Evolutionary conservation across 2,113 vertebrate species (phyloP).

Genomic region (Delphinapterus leucas): DNA sequence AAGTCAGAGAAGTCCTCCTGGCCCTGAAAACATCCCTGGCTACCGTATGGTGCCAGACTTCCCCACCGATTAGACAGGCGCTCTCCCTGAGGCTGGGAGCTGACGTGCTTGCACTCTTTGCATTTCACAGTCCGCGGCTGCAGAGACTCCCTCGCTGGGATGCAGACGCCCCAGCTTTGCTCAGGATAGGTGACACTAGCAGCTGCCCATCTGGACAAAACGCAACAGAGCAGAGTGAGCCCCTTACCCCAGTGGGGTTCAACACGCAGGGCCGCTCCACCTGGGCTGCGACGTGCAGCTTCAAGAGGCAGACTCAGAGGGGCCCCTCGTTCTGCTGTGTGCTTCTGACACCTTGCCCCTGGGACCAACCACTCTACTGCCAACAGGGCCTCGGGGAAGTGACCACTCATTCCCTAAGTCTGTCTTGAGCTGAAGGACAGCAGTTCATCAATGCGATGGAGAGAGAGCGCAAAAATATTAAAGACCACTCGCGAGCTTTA

Average conservation of each 20-base stretch:
- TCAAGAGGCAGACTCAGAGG: background rate
- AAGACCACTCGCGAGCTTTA: background rate
- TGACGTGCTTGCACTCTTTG: background rate
- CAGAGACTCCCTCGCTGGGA: background rate
- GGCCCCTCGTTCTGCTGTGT: background rate
- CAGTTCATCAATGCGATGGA: background rate
- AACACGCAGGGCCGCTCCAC: background rate
- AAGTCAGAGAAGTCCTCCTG: background rate
- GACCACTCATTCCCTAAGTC: background rate
- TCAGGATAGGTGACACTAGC: background rate
- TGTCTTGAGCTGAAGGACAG: background rate
- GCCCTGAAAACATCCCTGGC: background rate
- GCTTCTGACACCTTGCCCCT: background rate
- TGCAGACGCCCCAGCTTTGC: conserved; percentile 29
- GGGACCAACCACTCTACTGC: background rate
- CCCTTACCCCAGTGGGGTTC: background rate
- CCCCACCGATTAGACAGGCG: background rate
- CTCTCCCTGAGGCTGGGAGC: background rate
- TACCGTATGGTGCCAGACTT: background rate
- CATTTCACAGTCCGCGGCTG: conserved; percentile 17
- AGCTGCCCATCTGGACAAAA: conserved; percentile 4
- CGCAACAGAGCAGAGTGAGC: background rate
- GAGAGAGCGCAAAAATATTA: background rate
- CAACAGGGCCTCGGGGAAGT: background rate
- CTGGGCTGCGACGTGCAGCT: background rate